Conservation (phyloP, 2,797 vertebrate species). For the Poecile montanus region DNA sequence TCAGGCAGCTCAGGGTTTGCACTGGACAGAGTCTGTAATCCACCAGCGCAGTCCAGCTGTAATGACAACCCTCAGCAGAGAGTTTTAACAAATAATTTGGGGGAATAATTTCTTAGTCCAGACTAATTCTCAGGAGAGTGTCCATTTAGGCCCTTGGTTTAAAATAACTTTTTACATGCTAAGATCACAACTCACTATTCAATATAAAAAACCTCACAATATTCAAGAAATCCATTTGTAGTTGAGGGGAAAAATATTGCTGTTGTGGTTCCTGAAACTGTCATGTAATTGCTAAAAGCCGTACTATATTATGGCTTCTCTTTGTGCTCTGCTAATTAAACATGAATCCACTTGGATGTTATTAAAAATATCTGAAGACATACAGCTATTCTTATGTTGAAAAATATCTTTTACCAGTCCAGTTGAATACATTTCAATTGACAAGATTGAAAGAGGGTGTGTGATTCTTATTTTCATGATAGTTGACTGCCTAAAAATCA, state of each 20-base stretch:
- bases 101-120: not conserved
- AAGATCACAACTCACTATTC: not conserved
- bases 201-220: too few species aligned
- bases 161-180: not conserved
- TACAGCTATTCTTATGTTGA: not conserved
- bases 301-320: not conserved
- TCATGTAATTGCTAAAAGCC: not conserved
- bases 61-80: not conserved
- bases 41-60: not conserved
- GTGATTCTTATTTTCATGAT: conserved; percentile 39
- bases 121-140: not conserved
- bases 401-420: conserved; percentile 10
- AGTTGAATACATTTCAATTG: conserved; percentile 44
- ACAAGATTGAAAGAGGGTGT: conserved; percentile 6
- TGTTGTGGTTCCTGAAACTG: conserved; percentile 8
- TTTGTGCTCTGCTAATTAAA: conserved; percentile 52
- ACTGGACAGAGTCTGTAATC: not conserved
- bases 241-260: not conserved
- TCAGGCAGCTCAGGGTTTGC: not conserved
- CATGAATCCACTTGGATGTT: conserved; percentile 19
- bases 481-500: conserved; percentile 38
- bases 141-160: not conserved
- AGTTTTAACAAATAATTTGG: not conserved
- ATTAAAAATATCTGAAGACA: conserved; percentile 44
- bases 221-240: not conserved